phyloP scores from a whole-genome alignment of 2,888 invertebrate genomes.

The Phengaris arion region DNA sequence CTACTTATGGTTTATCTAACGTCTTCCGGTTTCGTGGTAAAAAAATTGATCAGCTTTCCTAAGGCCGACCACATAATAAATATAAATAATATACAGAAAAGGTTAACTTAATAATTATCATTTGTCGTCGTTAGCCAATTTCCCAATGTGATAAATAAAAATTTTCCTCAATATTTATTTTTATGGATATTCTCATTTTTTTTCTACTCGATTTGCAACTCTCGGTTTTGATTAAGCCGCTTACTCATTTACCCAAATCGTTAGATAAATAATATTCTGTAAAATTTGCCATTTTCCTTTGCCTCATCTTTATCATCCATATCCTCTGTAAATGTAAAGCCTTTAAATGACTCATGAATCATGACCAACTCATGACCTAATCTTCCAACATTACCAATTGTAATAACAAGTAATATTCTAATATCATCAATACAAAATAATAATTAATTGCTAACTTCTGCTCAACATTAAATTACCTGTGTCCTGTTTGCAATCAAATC shows the following conservation, averaged over 20 bases:
- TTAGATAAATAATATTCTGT: background rate
- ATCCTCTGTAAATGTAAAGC: slow-evolving; percentile 21
- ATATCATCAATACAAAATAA: background rate
- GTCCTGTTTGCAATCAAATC: no score
- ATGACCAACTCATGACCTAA: slow-evolving; percentile 21
- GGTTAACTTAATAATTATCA: slow-evolving; percentile 3
- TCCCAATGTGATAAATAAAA: no score
- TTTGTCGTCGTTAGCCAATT: background rate
- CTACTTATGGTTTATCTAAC: slow-evolving; percentile 50
- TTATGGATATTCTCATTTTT: slow-evolving; percentile 1
- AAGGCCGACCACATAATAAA: slow-evolving; percentile 71
- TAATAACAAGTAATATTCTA: slow-evolving; percentile 47
- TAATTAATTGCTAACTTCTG: background rate
- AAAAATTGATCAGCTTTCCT: slow-evolving; percentile 60
- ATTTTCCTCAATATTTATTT: background rate
- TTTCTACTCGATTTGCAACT: background rate
- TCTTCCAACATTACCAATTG: slow-evolving; percentile 6
- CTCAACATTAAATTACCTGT: no score
- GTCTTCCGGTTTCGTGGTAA: slow-evolving; percentile 68
- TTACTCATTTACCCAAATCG: background rate
- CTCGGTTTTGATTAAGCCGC: background rate
- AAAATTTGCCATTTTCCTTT: slow-evolving; percentile 8
- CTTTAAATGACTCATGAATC: slow-evolving; percentile 11
- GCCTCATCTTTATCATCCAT: background rate
- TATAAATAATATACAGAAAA: slow-evolving; percentile 34